A percentile compares a stretch with the other conserved stretches of the same genome.
Conservation (phyloP, 2,797 vertebrate genomes). For the Perodicticus potto region DNA sequence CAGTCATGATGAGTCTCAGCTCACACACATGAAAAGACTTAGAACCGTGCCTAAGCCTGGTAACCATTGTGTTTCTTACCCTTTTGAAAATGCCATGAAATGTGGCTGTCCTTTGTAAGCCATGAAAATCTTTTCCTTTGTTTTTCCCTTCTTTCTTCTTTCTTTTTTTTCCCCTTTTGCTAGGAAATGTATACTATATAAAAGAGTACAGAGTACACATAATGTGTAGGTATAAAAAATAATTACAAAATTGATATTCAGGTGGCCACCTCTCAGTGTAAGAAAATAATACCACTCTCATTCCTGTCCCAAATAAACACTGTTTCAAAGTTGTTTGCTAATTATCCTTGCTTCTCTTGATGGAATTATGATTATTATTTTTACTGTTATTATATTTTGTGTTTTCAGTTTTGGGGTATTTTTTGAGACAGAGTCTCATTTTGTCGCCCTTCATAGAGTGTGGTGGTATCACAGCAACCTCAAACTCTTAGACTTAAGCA, state of each 20-base stretch:
- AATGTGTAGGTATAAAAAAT: not conserved
- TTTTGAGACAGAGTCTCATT: no score
- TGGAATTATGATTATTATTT: not conserved
- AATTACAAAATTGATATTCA: not conserved
- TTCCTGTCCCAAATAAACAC: not conserved
- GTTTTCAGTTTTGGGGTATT: no score
- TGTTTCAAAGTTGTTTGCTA: not conserved
- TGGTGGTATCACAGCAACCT: no score
- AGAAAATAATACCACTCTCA: not conserved
- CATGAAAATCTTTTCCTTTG: not conserved
- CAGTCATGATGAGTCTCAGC: not conserved
- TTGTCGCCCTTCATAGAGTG: no score
- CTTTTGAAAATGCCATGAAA: not conserved
- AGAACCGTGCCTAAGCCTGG: fast-evolving
- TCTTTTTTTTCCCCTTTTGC: not conserved
- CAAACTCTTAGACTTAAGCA: no score
- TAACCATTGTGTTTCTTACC: not conserved
- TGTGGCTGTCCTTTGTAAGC: not conserved
- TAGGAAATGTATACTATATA: not conserved
- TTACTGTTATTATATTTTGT: not conserved
- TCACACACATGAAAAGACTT: not conserved
- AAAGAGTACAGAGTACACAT: not conserved
- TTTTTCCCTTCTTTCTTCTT: not conserved
- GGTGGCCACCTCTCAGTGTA: not conserved
- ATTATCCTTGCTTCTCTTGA: not conserved